Base-by-base conservation (phyloP, 2,113 vertebrate species). In the Dipodomys stephensi region DNA sequence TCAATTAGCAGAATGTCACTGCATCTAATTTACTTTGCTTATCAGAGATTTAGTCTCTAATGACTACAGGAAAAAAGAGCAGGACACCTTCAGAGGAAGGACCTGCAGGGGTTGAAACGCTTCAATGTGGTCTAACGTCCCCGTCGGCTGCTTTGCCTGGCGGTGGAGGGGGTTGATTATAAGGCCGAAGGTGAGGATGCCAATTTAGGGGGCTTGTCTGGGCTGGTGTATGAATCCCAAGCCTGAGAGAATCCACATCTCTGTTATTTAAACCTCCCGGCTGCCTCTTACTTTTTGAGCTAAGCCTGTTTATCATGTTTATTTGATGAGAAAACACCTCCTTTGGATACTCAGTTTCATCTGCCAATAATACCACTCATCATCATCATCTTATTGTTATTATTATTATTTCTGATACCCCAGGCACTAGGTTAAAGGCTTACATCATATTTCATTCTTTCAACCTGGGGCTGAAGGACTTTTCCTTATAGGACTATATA, bases 21-120 rank as follows among this genome's bases (percentile, higher is more conserved):
- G 98, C 98, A 98, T 99, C 98, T 99, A 98, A 99, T 99, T 99
- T 98, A 98, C 97, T 98, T 98, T 97, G 97, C 98, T 98, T 98
- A 98, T 98, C 98, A 95, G 98, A 98, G 97, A 96, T 98, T 97
- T 98, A 97, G 97, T 97, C 98, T 98, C 97, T 98, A 98, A 98
- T 97, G 97, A 98, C 94, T 97, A 96, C 95, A 96, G 93, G 97
- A 97, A 92, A 57, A 97, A 97, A 97, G 96, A 97, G 93, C 96
- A 93, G 97, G 97, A 96, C 97, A 97, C 97, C 97, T 98, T 98
- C 95, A 95, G 94, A 83, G 94, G 88, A 97, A 44, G 97, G 94
- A 98, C 95, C 67, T 91, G 67, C 94, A 71, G 94, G 95, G 94
- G 91, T 94, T 98, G 97, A 97, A 96, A 96, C 92, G 97, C 96